phyloP scores from a whole-genome alignment of 2,113 vertebrate species.

The Nyctibius bracteatus region DNA sequence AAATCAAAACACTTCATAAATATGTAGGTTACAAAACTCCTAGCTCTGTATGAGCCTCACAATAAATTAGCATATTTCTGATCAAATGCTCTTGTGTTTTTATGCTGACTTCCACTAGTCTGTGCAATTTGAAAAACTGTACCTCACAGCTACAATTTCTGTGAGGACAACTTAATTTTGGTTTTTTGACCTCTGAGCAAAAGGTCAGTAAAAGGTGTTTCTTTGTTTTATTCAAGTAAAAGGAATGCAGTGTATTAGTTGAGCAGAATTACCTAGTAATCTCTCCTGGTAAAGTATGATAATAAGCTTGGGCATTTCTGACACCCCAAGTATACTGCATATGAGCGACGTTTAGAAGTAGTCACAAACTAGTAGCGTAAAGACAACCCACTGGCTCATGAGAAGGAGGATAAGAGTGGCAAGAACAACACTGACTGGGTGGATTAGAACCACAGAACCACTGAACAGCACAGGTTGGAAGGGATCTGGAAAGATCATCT shows the following conservation, averaged over 20 bases:
- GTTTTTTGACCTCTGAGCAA: background rate
- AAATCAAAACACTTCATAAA: background rate
- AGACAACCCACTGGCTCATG: background rate
- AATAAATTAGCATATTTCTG: background rate
- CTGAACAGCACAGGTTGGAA: background rate
- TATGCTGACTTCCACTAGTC: background rate
- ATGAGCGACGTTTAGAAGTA: background rate
- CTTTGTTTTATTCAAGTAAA: background rate
- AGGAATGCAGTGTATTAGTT: background rate
- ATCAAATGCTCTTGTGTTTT: background rate
- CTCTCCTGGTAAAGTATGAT: background rate
- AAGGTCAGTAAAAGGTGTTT: background rate
- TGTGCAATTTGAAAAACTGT: background rate
- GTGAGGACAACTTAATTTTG: background rate
- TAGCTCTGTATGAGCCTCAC: background rate
- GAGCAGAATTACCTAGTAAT: background rate
- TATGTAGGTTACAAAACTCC: background rate
- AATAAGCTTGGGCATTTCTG: background rate
- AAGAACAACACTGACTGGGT: background rate
- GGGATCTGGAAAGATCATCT: background rate
- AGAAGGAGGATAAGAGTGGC: background rate
- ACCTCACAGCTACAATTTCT: background rate
- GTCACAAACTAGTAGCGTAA: background rate
- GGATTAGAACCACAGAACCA: background rate
- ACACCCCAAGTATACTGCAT: background rate